Percentiles rank a stretch among this genome's conserved stretches.
Evolutionary conservation across 2,797 vertebrate species (phyloP).

Genomic region (Hozukius guyotensis): DNA sequence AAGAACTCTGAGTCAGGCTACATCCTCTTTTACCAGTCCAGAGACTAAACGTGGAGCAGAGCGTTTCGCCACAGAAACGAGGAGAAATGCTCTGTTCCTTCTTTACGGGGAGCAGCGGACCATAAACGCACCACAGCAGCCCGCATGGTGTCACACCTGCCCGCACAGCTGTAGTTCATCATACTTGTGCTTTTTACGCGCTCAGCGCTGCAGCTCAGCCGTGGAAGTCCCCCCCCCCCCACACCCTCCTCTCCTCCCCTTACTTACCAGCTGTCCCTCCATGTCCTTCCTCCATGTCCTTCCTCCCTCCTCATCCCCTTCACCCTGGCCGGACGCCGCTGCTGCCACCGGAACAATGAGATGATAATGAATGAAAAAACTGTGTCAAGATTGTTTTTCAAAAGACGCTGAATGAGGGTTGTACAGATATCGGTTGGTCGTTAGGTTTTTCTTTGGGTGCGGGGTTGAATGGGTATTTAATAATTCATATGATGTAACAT

Average conservation of each 20-base stretch:
- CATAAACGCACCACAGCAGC: conserved; percentile 57
- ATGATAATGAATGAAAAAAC: conserved; percentile 75
- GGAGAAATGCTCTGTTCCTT: conserved; percentile 44
- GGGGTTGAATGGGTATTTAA: conserved; percentile 79
- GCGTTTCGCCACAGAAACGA: conserved; percentile 26
- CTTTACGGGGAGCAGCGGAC: conserved; percentile 34
- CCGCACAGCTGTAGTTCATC: conserved; percentile 70
- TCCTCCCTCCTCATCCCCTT: conserved; percentile 16
- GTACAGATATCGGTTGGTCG: conserved; percentile 73
- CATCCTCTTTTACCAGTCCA: conserved; percentile 99
- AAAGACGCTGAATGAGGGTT: conserved; percentile 66
- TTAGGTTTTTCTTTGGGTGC: conserved; percentile 75
- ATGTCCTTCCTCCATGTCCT: conserved; percentile 29
- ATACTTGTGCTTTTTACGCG: conserved; percentile 70
- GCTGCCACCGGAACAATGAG: conserved; percentile 67
- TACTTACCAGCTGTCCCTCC: conserved; percentile 33
- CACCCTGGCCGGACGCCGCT: conserved; percentile 46
- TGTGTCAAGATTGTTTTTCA: conserved; percentile 75
- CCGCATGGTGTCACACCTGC: conserved; percentile 56
- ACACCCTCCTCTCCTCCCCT: too few relatives aligned
- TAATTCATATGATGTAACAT: conserved; percentile 78
- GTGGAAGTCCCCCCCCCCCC: conserved; percentile 25
- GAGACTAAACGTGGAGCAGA: conserved; percentile 82
- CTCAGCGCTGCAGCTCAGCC: conserved; percentile 63
- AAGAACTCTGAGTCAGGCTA: conserved; percentile 99